A percentile compares a stretch with the other conserved stretches of the same genome.
Evolutionary conservation across 2,888 invertebrate genomes (phyloP).

Genomic region (Polyommatus iphigenia): DNA sequence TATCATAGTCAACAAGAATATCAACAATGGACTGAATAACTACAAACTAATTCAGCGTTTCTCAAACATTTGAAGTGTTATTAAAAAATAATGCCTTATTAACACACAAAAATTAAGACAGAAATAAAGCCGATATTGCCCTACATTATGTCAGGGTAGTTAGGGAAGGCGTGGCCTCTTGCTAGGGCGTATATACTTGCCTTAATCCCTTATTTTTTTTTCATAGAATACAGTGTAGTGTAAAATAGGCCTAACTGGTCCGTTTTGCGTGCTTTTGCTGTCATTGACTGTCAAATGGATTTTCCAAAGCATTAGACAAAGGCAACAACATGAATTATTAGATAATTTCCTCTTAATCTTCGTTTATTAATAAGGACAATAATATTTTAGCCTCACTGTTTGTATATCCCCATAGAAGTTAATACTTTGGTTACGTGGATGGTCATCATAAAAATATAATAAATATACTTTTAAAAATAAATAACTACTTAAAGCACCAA

Average conservation of each 20-base stretch:
- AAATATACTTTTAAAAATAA: too few species aligned
- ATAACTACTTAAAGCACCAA: slow-evolving; percentile 17
- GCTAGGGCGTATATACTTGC: neutral
- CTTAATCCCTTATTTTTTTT: neutral
- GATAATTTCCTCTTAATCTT: neutral
- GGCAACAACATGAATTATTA: neutral
- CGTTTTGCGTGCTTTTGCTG: too few species aligned
- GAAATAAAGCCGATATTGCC: neutral
- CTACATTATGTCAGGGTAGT: neutral
- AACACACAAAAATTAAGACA: neutral
- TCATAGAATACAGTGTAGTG: too few species aligned
- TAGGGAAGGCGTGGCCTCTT: neutral
- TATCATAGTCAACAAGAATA: slow-evolving; percentile 78
- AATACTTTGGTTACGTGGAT: neutral
- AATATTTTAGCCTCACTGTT: neutral
- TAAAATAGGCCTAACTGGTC: too few species aligned
- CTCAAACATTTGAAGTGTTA: neutral
- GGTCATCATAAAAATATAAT: neutral
- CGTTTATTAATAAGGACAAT: neutral
- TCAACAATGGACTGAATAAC: slow-evolving; percentile 77
- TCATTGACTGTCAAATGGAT: too few species aligned
- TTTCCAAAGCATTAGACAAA: neutral
- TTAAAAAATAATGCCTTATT: neutral
- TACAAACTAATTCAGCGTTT: slow-evolving; percentile 58
- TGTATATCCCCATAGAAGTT: neutral